These are phyloP conservation scores for Drosophila bifasciata DNA, from an alignment of 1,140 invertebrate species.

Conservation along the genomic window DNA sequence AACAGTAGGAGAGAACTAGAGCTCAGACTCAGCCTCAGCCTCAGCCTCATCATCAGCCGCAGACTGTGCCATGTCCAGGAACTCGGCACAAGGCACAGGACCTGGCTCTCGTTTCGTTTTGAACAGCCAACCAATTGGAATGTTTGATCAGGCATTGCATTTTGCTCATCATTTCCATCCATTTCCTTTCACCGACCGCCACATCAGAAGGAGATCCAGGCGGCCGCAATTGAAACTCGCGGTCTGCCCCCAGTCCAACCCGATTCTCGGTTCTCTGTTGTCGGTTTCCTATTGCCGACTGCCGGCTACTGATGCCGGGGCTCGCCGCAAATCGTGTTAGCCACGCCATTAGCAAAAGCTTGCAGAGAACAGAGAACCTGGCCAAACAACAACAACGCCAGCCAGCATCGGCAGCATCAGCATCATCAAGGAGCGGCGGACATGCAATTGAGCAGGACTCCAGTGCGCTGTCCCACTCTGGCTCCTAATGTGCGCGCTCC, in stretches of 20 bases:
- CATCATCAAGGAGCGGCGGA: constrained; percentile 22
- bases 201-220: constrained; percentile 21
- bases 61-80: not conserved
- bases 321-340: constrained; percentile 75
- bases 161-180: constrained; percentile 56
- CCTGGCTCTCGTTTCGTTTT: not conserved
- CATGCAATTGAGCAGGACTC: constrained; percentile 30
- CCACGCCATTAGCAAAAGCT: constrained; percentile 80
- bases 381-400: constrained; percentile 40
- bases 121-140: constrained; percentile 61
- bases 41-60: no score
- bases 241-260: not conserved
- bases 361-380: constrained; percentile 54
- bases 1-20: not conserved
- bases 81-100: constrained; percentile 2
- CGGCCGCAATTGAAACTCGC: constrained; percentile 51
- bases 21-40: no score
- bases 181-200: not conserved
- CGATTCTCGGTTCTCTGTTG: constrained; percentile 10
- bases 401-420: constrained; percentile 10
- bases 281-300: constrained; percentile 7
- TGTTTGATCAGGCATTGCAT: constrained; percentile 78
- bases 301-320: constrained; percentile 12
- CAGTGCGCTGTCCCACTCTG: not conserved
- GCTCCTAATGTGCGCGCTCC: constrained; percentile 65